Percentiles rank a stretch among this genome's conserved stretches.
phyloP scores from a whole-genome alignment of 2,888 invertebrate genomes.

The Drosophila leonis region DNA sequence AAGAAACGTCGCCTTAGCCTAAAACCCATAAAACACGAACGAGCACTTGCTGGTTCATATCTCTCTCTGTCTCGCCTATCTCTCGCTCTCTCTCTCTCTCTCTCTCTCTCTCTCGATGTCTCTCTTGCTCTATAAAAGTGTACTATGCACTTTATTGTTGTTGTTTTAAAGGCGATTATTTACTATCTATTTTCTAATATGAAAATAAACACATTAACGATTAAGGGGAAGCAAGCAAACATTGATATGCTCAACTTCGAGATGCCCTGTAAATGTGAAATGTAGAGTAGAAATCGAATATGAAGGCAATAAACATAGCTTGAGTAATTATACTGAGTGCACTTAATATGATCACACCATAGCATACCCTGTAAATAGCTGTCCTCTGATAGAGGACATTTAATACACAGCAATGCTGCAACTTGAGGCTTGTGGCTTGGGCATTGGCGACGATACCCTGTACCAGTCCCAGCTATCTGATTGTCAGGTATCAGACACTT shows the following conservation, averaged over 20 bases:
- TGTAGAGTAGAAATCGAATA: neutral
- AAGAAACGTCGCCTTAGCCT: conserved; percentile 28
- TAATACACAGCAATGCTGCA: neutral
- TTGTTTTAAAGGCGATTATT: conserved; percentile 30
- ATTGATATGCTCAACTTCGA: neutral
- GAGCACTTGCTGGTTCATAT: conserved; percentile 24
- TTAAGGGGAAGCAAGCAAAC: conserved; percentile 15
- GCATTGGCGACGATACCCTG: conserved; percentile 10
- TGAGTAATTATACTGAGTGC: neutral
- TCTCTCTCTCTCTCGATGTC: neutral
- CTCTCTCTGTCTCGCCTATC: neutral
- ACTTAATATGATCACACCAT: neutral
- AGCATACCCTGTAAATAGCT: neutral
- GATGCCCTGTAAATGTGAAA: neutral
- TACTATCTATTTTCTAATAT: conserved; percentile 70
- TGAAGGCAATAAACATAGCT: neutral
- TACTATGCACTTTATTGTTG: conserved; percentile 65
- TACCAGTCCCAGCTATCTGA: conserved; percentile 25
- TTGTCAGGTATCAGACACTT: conserved; percentile 29
- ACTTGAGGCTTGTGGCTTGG: neutral
- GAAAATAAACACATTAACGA: conserved; percentile 65
- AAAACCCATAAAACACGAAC: conserved; percentile 33
- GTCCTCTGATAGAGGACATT: neutral
- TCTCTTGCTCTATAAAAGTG: conserved; percentile 36
- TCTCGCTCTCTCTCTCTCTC: neutral